Conservation (phyloP, 2,113 vertebrate species). For the Leucosticte australis region DNA sequence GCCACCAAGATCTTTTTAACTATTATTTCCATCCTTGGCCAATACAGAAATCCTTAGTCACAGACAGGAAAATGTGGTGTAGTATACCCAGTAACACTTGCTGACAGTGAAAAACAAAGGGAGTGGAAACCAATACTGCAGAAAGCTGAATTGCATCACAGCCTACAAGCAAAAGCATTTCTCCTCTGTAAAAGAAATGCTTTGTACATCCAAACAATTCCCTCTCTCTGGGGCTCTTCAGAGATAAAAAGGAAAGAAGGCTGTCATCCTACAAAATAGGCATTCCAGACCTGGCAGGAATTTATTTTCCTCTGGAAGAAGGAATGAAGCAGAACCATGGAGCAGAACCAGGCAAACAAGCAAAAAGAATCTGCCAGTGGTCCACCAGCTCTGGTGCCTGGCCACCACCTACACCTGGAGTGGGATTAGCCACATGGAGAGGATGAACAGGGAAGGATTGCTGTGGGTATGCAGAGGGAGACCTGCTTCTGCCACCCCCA, state of each 20-base stretch:
- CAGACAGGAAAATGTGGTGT: conserved; percentile 44
- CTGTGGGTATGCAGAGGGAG: accelerated
- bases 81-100: conserved; percentile 55
- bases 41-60: conserved; percentile 57
- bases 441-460: not conserved
- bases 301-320: not conserved
- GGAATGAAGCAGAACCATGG: not conserved
- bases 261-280: not conserved
- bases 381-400: not conserved
- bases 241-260: conserved; percentile 20
- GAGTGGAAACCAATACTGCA: conserved; percentile 34
- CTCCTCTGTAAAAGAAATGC: conserved; percentile 49
- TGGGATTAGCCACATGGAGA: not conserved
- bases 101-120: conserved; percentile 68
- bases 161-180: conserved; percentile 35
- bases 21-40: conserved; percentile 27
- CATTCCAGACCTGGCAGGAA: not conserved
- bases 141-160: conserved; percentile 42
- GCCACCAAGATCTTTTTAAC: conserved; percentile 59
- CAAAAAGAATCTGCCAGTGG: not conserved
- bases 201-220: conserved; percentile 47
- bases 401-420: not conserved
- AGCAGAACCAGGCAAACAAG: not conserved
- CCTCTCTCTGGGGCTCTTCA: not conserved
- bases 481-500: not conserved